Conservation (phyloP, 2,888 invertebrate species). For the Sinotaia quadrata region DNA sequence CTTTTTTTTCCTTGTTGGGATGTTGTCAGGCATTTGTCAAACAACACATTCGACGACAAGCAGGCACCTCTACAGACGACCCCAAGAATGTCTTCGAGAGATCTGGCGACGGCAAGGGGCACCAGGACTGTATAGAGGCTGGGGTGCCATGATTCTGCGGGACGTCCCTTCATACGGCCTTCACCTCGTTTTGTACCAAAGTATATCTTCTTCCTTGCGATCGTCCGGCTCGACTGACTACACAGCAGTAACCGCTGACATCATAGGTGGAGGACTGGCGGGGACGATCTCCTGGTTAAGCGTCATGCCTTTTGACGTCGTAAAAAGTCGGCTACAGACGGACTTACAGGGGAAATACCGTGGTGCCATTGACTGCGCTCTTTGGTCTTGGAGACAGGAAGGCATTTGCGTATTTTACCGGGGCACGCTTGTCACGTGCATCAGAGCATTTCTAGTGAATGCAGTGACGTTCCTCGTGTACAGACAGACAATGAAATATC, state of each 20-base stretch:
- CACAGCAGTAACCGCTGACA: slow-evolving; percentile 49
- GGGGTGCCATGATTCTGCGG: slow-evolving; percentile 64
- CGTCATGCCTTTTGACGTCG: slow-evolving; percentile 83
- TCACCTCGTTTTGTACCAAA: slow-evolving; percentile 78
- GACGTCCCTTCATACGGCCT: slow-evolving; percentile 79
- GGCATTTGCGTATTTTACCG: slow-evolving; percentile 78
- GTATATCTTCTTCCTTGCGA: slow-evolving; percentile 47
- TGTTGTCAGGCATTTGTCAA: too few species aligned
- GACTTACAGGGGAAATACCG: slow-evolving; percentile 75
- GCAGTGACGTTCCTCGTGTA: slow-evolving; percentile 77
- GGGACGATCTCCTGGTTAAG: slow-evolving; percentile 80
- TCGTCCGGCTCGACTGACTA: slow-evolving; percentile 44
- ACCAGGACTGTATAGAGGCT: slow-evolving; percentile 65
- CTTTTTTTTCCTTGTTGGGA: too few species aligned
- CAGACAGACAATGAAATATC: slow-evolving; percentile 41
- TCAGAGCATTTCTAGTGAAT: slow-evolving; percentile 82
- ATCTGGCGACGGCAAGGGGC: slow-evolving; percentile 74
- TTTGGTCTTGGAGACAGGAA: slow-evolving; percentile 75
- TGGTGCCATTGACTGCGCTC: slow-evolving; percentile 77
- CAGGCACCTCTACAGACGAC: too few species aligned
- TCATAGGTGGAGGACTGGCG: slow-evolving; percentile 71
- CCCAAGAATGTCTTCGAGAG: slow-evolving; percentile 74
- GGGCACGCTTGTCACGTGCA: slow-evolving; percentile 78
- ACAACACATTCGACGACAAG: too few species aligned
- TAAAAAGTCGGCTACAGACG: slow-evolving; percentile 83